A percentile compares a stretch with the other conserved stretches of the same genome.
Conservation (phyloP, 2,797 vertebrate species). For the Sitta carolinensis region DNA sequence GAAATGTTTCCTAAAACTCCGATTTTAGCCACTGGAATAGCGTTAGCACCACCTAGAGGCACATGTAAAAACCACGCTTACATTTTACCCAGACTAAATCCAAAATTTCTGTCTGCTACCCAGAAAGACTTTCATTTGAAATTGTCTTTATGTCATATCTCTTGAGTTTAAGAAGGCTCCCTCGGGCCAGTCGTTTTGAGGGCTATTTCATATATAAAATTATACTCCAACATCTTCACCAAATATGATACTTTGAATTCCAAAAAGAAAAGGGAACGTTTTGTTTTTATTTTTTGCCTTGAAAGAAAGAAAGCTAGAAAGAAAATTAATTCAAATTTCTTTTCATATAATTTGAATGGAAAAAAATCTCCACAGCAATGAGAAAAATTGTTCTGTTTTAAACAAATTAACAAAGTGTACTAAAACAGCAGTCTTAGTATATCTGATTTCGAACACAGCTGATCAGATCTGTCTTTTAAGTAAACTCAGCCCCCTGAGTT, state of each 20-base stretch:
- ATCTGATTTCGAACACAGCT: background rate
- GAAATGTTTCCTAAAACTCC: background rate
- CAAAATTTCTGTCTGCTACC: background rate
- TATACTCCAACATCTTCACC: background rate
- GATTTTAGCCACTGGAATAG: background rate
- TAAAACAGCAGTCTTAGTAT: background rate
- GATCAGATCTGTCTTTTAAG: background rate
- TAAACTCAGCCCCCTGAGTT: background rate
- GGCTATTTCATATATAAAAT: background rate
- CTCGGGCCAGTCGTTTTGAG: background rate
- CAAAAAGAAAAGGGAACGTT: background rate
- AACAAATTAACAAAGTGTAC: background rate
- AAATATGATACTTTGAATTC: background rate
- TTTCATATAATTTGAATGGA: background rate
- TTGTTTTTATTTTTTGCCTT: background rate
- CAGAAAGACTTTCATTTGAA: background rate
- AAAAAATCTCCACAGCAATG: background rate
- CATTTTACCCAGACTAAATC: background rate
- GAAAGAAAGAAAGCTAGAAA: background rate
- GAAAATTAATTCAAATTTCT: background rate
- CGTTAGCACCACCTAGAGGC: slow-evolving; percentile 62
- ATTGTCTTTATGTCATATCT: background rate
- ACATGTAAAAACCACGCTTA: background rate
- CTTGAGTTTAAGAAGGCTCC: background rate
- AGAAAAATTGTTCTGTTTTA: background rate